These are phyloP conservation scores for Standfussiana lucernea DNA, from an alignment of 2,888 invertebrate genomes.

Conservation along the genomic window DNA sequence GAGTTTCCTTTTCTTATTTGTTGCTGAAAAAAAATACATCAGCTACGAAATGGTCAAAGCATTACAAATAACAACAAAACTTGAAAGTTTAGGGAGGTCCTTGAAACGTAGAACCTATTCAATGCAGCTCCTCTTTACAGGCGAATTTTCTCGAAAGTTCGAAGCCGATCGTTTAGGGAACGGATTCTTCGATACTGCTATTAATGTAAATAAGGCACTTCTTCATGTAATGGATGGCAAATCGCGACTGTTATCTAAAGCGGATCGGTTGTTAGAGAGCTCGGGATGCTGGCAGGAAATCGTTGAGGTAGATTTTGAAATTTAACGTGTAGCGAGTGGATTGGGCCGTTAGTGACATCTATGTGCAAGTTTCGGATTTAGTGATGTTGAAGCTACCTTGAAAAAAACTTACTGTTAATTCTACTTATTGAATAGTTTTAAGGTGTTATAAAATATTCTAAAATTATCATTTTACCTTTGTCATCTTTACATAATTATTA, in stretches of 20 bases:
- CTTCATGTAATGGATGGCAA: constrained; percentile 34
- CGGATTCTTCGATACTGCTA: constrained; percentile 3
- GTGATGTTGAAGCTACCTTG: not conserved
- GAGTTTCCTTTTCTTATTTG: too few species aligned
- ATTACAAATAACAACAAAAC: constrained; percentile 1
- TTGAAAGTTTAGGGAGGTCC: not conserved
- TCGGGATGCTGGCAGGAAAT: not conserved
- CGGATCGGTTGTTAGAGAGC: constrained; percentile 22
- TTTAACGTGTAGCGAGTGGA: not conserved
- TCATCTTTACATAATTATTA: not conserved
- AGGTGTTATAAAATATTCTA: not conserved
- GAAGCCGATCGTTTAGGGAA: constrained; percentile 9
- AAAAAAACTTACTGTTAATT: not conserved
- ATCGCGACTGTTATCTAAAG: constrained; percentile 32
- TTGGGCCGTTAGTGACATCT: not conserved
- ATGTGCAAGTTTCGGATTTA: not conserved
- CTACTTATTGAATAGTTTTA: not conserved
- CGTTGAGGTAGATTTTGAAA: constrained; percentile 7
- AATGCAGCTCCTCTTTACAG: not conserved
- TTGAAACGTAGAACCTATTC: not conserved
- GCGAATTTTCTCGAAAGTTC: constrained; percentile 9
- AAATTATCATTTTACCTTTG: not conserved
- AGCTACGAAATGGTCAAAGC: not conserved
- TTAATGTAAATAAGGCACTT: constrained; percentile 41
- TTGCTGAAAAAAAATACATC: not conserved